Evolutionary conservation across 2,888 invertebrate genomes (phyloP), one percentile per base, ranked within the genome.

Genomic region (Drosophila gaucha): DNA sequence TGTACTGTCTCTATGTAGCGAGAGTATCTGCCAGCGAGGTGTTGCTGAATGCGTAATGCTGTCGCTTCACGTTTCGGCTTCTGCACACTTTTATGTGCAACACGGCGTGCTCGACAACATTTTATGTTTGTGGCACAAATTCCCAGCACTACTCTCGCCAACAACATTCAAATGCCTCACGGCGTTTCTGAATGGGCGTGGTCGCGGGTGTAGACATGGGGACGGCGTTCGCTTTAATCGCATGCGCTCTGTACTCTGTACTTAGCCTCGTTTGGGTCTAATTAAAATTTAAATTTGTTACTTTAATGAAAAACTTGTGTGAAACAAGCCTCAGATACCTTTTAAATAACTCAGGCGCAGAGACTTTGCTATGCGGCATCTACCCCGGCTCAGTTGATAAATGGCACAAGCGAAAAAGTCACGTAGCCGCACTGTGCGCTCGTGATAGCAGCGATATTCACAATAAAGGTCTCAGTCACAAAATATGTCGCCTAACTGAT

Each of bases 261-360:
- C 71, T 74, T 64, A 69, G 69, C 70, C 88, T 87, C 78, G 89
- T 87, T 88, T 76, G 71, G 64, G 69, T 82, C 89, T 88, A 86
- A 86, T 86, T 86, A 88, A 88, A 86, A 86, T 85, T 78, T 79
- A 75, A 88, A 86, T 79, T 86, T 71, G 73, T 78, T 67, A 75
- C 82, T 78, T 82, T 84, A 86, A 82, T 80, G 85, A 72, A 86
- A 71, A 82, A 84, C 63, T 82, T 80, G 70, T 63, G 65, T 44
- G 49, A 58, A 69, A 64, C 64, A 51, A 62, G 66, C 59, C 69
- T 73, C 43, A 58, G 83, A 50, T 65, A 78, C 51, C 59, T 74
- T 66, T 77, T 77, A 70, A 83, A 77, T 74, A 67, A 76, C 70
- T 63, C 62, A 47, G 64, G 49, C 36, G 14, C 30, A 36, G 47